Evolutionary conservation across 2,888 invertebrate species (phyloP).

Genomic region (Lottia scabra): DNA sequence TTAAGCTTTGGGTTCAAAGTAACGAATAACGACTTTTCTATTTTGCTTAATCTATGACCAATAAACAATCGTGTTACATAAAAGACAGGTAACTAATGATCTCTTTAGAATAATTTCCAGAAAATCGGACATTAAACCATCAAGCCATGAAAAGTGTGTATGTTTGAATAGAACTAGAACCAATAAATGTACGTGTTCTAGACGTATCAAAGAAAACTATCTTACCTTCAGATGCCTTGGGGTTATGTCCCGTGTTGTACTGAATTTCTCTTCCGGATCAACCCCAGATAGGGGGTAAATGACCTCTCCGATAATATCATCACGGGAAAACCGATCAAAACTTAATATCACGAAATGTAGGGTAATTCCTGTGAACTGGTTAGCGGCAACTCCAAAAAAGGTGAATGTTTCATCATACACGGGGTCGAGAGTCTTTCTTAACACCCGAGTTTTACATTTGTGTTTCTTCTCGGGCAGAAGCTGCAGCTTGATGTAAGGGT

Average conservation of each 20-base stretch:
- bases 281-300: conserved; percentile 75
- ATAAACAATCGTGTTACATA: no score
- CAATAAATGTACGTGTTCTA: no score
- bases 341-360: conserved; percentile 73
- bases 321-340: conserved; percentile 97
- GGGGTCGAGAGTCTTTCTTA: conserved; percentile 95
- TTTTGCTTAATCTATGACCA: no score
- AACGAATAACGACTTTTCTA: no score
- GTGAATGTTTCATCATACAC: conserved; percentile 99
- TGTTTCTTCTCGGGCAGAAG: conserved; percentile 97
- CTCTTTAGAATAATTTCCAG: no score
- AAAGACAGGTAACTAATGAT: no score
- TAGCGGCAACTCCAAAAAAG: conserved; percentile 83
- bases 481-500: conserved; percentile 98
- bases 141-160: no score
- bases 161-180: no score
- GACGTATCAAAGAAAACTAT: neutral
- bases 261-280: conserved; percentile 69
- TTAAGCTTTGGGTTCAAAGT: no score
- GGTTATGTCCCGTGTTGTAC: conserved; percentile 84
- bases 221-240: conserved; percentile 91
- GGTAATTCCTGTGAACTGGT: conserved; percentile 91
- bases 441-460: conserved; percentile 95
- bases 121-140: no score
- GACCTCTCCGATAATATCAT: conserved; percentile 98